Conservation (phyloP, 2,888 invertebrate species). For the Cheilosia pagana region DNA sequence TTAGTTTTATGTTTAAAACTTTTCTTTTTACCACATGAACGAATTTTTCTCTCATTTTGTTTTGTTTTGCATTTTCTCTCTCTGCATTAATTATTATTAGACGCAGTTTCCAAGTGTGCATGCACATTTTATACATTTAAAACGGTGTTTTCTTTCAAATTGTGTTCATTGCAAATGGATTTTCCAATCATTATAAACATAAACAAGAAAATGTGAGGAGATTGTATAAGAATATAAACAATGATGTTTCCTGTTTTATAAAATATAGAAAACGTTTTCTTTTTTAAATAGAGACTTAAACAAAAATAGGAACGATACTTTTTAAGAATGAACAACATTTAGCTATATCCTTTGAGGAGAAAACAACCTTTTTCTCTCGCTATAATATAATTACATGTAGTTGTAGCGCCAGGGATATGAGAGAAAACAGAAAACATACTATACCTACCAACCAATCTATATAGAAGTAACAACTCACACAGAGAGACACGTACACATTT, state of each 20-base stretch:
- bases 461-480: slow-evolving; percentile 25
- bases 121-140: background rate
- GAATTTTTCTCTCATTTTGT: slow-evolving; percentile 20
- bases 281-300: slow-evolving; percentile 55
- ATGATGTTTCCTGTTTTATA: slow-evolving; percentile 63
- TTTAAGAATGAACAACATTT: slow-evolving; percentile 58
- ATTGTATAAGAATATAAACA: slow-evolving; percentile 16
- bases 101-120: too few species aligned
- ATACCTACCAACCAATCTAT: slow-evolving; percentile 38
- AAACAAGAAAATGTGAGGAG: slow-evolving; percentile 23
- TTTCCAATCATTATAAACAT: slow-evolving; percentile 38
- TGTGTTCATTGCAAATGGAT: slow-evolving; percentile 57
- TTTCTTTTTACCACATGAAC: background rate
- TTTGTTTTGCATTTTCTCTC: background rate
- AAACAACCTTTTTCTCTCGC: slow-evolving; percentile 32
- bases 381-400: slow-evolving; percentile 18
- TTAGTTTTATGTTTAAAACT: slow-evolving; percentile 27
- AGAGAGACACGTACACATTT: slow-evolving; percentile 50
- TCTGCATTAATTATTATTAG: background rate
- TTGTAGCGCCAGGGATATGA: slow-evolving; percentile 23
- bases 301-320: slow-evolving; percentile 31
- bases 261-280: slow-evolving; percentile 39
- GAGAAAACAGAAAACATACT: slow-evolving; percentile 7
- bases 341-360: slow-evolving; percentile 47
- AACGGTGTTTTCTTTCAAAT: slow-evolving; percentile 31